These are phyloP conservation scores for Dinomys branickii DNA, from an alignment of 2,113 vertebrate species.

Conservation along the genomic window DNA sequence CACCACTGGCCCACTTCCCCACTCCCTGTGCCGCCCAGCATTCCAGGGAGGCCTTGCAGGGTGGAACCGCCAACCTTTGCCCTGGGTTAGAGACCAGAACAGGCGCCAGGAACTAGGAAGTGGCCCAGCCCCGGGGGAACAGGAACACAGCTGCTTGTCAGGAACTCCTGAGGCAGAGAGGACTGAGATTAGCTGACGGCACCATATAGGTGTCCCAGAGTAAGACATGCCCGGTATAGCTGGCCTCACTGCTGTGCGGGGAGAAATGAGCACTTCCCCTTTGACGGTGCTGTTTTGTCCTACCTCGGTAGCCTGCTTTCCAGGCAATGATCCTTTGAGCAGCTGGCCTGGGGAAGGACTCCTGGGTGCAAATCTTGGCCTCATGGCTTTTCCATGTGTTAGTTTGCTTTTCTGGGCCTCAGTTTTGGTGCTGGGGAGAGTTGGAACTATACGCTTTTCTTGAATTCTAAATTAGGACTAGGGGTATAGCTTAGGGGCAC, in stretches of 20 bases:
- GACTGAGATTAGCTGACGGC: not conserved
- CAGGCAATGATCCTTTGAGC: not conserved
- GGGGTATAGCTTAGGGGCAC: too few species aligned
- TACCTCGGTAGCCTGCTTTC: not conserved
- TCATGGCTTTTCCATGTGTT: not conserved
- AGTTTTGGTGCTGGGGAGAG: not conserved
- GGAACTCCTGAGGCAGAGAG: not conserved
- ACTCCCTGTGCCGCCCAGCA: not conserved
- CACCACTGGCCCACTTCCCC: not conserved
- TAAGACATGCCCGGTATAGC: not conserved
- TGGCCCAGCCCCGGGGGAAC: not conserved
- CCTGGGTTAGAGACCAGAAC: not conserved
- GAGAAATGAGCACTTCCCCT: not conserved
- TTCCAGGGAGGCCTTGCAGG: not conserved
- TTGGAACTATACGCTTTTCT: not conserved
- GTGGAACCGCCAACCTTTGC: not conserved
- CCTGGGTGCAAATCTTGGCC: not conserved
- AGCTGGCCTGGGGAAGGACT: not conserved
- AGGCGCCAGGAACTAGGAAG: not conserved
- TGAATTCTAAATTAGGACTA: not conserved
- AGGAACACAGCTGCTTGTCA: not conserved
- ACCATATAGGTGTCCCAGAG: rapidly evolving
- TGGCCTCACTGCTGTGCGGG: not conserved
- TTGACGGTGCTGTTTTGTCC: rapidly evolving
- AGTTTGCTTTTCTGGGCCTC: not conserved